Conservation (phyloP, 2,113 vertebrate species). For the Nesoenas mayeri region DNA sequence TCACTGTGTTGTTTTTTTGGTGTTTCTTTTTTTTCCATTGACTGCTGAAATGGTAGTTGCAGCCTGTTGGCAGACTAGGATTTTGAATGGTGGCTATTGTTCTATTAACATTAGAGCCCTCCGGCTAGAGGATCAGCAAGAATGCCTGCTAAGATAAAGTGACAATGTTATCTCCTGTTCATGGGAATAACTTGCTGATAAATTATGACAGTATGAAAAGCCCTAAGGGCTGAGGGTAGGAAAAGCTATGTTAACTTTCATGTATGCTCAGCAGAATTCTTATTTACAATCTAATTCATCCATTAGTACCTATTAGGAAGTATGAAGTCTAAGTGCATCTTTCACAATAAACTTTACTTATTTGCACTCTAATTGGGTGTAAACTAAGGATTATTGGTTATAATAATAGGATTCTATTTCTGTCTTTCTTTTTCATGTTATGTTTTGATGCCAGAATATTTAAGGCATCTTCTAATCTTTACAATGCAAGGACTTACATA, state of each 20-base stretch:
- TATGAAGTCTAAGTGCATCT: not conserved
- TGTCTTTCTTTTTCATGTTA: not conserved
- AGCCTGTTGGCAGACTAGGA: conserved; percentile 46
- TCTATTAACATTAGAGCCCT: conserved; percentile 29
- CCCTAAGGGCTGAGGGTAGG: not conserved
- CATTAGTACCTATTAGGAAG: not conserved
- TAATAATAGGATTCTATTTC: not conserved
- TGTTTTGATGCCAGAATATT: not conserved
- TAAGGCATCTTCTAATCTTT: not conserved
- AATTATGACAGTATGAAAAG: conserved; percentile 35
- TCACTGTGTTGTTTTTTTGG: conserved; percentile 3
- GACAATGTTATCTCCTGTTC: conserved; percentile 59
- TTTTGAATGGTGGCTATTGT: conserved; percentile 76
- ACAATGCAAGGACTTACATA: not conserved
- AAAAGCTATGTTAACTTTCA: not conserved
- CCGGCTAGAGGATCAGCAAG: conserved; percentile 59
- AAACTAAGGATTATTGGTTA: not conserved
- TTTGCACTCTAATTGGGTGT: not conserved
- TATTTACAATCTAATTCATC: not conserved
- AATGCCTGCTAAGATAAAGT: conserved; percentile 50
- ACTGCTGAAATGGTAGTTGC: conserved; percentile 66
- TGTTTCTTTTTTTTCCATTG: not conserved
- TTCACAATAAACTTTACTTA: not conserved
- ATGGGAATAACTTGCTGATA: conserved; percentile 27
- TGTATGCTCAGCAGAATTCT: not conserved